A percentile compares a stretch with the other conserved stretches of the same genome.
phyloP scores from a whole-genome alignment of 1,140 invertebrate species.

The Lethocerus indicus region DNA sequence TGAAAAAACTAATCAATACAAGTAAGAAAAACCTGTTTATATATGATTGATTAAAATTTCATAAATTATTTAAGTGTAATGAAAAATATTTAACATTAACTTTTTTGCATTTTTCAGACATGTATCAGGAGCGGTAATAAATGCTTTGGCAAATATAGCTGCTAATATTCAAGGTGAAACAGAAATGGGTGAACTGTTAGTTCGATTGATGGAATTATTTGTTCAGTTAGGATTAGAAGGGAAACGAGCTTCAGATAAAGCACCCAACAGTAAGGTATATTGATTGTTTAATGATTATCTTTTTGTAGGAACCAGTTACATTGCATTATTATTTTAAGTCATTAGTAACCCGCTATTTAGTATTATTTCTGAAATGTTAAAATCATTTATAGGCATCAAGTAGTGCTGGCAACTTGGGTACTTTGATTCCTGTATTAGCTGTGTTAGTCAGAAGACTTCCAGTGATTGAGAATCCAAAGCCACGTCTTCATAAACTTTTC shows the following conservation, averaged over 20 bases:
- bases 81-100: not conserved
- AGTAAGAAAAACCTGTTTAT: constrained; percentile 25
- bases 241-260: constrained; percentile 80
- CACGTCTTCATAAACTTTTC: constrained; percentile 90
- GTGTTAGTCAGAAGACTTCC: constrained; percentile 72
- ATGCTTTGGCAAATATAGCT: constrained; percentile 86
- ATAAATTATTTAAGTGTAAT: not conserved
- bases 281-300: not conserved
- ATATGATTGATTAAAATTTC: not conserved
- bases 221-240: constrained; percentile 94
- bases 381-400: constrained; percentile 61
- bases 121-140: constrained; percentile 86
- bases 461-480: constrained; percentile 77
- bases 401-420: constrained; percentile 90
- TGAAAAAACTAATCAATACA: constrained; percentile 53
- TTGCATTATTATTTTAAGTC: not conserved
- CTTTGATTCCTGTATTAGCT: constrained; percentile 92
- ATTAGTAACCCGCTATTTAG: not conserved
- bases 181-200: constrained; percentile 74
- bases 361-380: no score
- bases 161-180: constrained; percentile 77
- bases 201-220: constrained; percentile 83
- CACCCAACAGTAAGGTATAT: constrained; percentile 44
- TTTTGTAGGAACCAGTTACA: not conserved
- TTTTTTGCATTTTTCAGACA: constrained; percentile 36